Percentiles rank a stretch among this genome's conserved stretches.
Conservation (phyloP, 2,888 invertebrate species). For the Drosophila meridionalis region DNA sequence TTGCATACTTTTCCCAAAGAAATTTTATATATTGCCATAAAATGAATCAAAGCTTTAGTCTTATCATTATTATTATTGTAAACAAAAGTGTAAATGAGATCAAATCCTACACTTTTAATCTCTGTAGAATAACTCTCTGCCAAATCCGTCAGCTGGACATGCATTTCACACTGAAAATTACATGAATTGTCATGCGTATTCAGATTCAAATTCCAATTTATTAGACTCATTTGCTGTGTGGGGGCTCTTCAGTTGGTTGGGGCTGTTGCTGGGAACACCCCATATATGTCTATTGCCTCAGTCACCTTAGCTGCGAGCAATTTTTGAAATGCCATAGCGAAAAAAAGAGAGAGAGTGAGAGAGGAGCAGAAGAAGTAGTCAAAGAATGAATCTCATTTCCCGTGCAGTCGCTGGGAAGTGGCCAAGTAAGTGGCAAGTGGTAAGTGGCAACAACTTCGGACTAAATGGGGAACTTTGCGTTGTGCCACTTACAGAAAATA, state of each 20-base stretch:
- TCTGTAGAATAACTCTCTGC: neutral
- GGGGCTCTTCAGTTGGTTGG: neutral
- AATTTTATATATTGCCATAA: too few species aligned
- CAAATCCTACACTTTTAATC: neutral
- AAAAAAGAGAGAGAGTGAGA: slow-evolving; percentile 40
- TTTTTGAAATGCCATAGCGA: slow-evolving; percentile 42
- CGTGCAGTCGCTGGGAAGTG: slow-evolving; percentile 66
- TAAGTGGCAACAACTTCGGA: slow-evolving; percentile 56
- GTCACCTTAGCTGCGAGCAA: slow-evolving; percentile 27
- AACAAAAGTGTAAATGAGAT: neutral
- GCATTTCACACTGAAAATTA: neutral
- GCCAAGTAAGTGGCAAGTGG: slow-evolving; percentile 43
- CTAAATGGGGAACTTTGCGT: slow-evolving; percentile 73
- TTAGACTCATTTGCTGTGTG: neutral
- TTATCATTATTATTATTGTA: too few species aligned
- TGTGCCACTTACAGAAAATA: slow-evolving; percentile 78
- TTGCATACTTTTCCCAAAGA: too few species aligned
- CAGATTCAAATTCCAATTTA: neutral
- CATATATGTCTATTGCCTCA: neutral
- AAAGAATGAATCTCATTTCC: slow-evolving; percentile 74
- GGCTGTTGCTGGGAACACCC: neutral
- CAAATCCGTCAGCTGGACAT: neutral
- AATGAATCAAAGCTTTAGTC: too few species aligned
- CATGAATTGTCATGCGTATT: slow-evolving; percentile 1
- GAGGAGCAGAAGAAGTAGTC: slow-evolving; percentile 16